A percentile compares a stretch with the other conserved stretches of the same genome.
These are phyloP conservation scores for Ladona fulva DNA, from an alignment of 1,140 invertebrate species.

Conservation along the genomic window DNA sequence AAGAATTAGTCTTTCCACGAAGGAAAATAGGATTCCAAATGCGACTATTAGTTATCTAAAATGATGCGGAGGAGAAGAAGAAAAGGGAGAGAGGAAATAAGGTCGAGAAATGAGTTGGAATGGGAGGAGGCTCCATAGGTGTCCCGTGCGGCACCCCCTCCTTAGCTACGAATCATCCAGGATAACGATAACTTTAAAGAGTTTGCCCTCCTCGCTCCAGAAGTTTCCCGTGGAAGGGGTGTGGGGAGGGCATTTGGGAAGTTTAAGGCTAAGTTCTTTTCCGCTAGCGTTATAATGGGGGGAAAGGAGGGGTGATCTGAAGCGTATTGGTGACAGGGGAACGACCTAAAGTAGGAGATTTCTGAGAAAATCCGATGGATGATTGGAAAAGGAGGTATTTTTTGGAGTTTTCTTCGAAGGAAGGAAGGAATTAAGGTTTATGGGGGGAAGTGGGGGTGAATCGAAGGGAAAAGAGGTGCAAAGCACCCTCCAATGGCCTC, in stretches of 20 bases:
- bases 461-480: too few species aligned
- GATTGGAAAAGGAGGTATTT: neutral
- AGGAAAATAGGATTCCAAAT: too few species aligned
- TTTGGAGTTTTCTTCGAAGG: neutral
- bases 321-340: neutral
- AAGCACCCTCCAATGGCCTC: too few species aligned
- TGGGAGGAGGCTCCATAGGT: too few species aligned
- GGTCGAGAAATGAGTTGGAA: too few species aligned
- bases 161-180: neutral
- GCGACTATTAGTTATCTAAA: too few species aligned
- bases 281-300: neutral
- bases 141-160: neutral
- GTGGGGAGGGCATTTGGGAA: neutral
- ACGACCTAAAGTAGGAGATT: neutral
- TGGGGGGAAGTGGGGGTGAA: neutral
- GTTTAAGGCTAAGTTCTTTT: neutral
- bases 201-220: neutral
- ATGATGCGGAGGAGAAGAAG: too few species aligned
- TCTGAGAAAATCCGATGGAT: neutral
- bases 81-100: too few species aligned
- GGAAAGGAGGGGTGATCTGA: neutral
- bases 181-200: constrained; percentile 7
- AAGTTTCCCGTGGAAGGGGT: neutral
- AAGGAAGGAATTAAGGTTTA: neutral
- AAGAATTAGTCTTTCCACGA: too few species aligned